phyloP scores from a whole-genome alignment of 2,888 invertebrate genomes.

The Thymelicus acteon region DNA sequence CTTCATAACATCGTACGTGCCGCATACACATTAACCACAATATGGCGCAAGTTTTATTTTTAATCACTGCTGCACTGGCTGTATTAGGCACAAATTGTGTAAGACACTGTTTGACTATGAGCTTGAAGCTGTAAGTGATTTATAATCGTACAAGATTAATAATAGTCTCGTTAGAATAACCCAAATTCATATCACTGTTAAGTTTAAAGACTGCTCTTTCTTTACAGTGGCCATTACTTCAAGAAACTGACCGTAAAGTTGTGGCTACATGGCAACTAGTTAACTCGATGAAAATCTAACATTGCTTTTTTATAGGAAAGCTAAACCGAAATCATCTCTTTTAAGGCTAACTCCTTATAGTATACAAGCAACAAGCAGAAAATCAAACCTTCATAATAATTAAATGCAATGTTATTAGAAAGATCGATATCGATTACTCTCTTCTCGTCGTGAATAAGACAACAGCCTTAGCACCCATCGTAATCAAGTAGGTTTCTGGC shows the following conservation, averaged over 20 bases:
- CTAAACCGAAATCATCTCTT: no score
- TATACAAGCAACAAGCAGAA: no score
- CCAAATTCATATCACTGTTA: no score
- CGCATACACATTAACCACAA: conserved; percentile 20
- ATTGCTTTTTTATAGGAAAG: not conserved
- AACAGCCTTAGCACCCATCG: conserved; percentile 14
- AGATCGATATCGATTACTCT: not conserved
- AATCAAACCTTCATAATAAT: no score
- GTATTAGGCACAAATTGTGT: conserved; percentile 29
- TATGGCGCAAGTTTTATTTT: conserved; percentile 33
- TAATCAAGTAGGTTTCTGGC: conserved; percentile 23
- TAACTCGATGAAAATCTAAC: not conserved
- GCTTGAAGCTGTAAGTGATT: not conserved
- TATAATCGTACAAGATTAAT: no score
- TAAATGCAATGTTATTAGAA: no score
- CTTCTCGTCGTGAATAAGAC: not conserved
- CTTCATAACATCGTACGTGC: conserved; percentile 24
- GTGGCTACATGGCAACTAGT: no score
- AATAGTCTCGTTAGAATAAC: no score
- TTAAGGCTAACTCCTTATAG: no score
- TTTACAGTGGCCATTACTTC: no score
- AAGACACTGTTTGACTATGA: not conserved
- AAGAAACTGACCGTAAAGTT: no score
- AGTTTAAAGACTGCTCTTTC: no score
- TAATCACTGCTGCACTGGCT: conserved; percentile 23